A percentile compares a stretch with the other conserved stretches of the same genome.
These are phyloP conservation scores for Aphelocoma californica DNA, from an alignment of 2,797 vertebrate species.

Conservation along the genomic window DNA sequence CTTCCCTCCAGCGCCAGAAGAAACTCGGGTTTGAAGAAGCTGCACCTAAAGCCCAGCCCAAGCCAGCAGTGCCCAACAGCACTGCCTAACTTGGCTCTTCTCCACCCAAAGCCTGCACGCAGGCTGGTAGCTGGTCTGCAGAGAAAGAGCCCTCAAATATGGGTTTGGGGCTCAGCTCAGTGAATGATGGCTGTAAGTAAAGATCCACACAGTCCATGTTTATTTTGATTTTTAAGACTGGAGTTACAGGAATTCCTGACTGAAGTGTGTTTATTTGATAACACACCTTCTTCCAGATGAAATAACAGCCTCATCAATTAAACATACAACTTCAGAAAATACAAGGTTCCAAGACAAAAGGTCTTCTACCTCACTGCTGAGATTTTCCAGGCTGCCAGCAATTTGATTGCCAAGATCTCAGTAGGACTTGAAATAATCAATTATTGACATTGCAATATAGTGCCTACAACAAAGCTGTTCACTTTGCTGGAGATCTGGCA, in stretches of 20 bases:
- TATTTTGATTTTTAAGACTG: neutral
- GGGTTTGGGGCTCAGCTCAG: neutral
- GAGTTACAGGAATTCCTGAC: neutral
- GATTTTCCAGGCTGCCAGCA: neutral
- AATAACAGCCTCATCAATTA: neutral
- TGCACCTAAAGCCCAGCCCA: neutral
- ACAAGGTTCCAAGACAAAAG: neutral
- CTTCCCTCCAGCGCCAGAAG: neutral
- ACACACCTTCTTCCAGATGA: neutral
- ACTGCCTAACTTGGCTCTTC: neutral
- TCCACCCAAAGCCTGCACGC: neutral
- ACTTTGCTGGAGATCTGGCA: neutral
- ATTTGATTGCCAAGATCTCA: neutral
- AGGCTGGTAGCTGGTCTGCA: neutral
- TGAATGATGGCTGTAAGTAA: neutral
- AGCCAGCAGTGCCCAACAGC: rapidly evolving
- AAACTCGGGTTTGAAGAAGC: neutral
- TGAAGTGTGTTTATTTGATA: neutral
- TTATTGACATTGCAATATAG: neutral
- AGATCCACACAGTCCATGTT: rapidly evolving
- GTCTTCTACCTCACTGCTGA: neutral
- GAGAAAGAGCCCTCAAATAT: neutral
- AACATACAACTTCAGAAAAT: neutral
- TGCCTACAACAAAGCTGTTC: neutral
- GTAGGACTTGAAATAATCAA: neutral